These are phyloP conservation scores for Luperina nickerlii DNA, from an alignment of 2,888 invertebrate genomes.

Conservation along the genomic window DNA sequence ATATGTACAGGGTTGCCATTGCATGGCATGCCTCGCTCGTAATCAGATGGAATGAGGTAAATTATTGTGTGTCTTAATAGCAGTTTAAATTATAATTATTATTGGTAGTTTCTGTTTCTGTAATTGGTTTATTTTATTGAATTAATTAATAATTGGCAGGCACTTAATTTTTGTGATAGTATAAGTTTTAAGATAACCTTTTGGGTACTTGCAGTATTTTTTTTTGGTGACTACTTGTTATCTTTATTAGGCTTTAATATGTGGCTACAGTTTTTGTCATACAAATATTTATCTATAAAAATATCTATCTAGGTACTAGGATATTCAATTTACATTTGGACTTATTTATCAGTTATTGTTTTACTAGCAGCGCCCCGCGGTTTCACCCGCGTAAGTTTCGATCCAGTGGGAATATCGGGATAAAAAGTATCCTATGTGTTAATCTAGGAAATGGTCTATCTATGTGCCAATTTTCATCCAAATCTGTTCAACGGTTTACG, in stretches of 20 bases:
- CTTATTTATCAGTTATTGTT: too few relatives aligned
- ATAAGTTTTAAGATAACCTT: neutral
- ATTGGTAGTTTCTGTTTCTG: conserved; percentile 31
- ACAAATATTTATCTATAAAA: neutral
- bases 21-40: conserved; percentile 11
- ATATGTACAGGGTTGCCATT: conserved; percentile 59
- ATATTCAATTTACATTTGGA: too few relatives aligned
- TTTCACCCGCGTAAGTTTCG: too few relatives aligned
- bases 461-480: too few relatives aligned
- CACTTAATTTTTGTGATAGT: conserved; percentile 6
- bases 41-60: conserved; percentile 42
- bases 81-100: conserved; percentile 28
- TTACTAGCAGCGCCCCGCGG: too few relatives aligned
- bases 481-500: too few relatives aligned
- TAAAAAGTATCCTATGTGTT: too few relatives aligned
- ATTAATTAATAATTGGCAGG: conserved; percentile 26
- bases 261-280: neutral
- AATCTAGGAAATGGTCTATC: too few relatives aligned
- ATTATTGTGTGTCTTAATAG: conserved; percentile 26
- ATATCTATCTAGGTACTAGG: too few relatives aligned
- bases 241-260: neutral
- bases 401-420: too few relatives aligned
- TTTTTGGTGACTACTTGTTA: neutral
- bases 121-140: conserved; percentile 37
- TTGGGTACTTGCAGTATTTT: neutral